Base-by-base conservation (phyloP, 2,797 vertebrate genomes). In the Aphelocoma californica region DNA sequence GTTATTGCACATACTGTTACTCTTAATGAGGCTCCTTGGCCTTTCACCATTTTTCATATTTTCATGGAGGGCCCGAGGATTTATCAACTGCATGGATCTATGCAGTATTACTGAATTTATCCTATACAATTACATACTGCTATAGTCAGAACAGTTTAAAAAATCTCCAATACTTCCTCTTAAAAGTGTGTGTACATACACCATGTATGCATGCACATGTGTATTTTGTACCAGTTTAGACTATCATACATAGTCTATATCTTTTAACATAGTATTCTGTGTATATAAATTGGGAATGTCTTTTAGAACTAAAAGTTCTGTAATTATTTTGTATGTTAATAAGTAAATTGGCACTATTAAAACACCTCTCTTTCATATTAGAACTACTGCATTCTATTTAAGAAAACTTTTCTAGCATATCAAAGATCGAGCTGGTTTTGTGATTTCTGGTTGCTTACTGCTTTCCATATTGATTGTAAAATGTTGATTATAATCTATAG, bases 31-130 rank as follows among this genome's bases (percentile, higher is more conserved):
- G 74, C 84, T 95, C 89, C 87, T 96, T 97, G 96, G 91, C 92
- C 92, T 97, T 91, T 80, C 96, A 88, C 62, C 81, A 21, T 79
- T 79, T 96, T 79, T 94, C 94, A 95, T 97, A 81, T 97, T 97
- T 98, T 96, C 58, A 38, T 85, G 75, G 45, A 81, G 29, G 38
- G 81, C 82, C 64, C 54, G 88, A 93, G 88, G 82, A 80, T 86
- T 93, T 88, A 70, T 92, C 64, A 95, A 6, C 85, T 95, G 91
- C 95, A 94, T 95, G 93, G 90, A 94, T 93, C 48, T 86, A 53
- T 86, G 53, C 73, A 90, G 40, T 56, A 32, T 58, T 79, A 75
- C 24, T 75, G 48, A 84, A 71, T 84, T 90, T 73, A 85, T 84
- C 48, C 56, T 42, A 42, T 36, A 70, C 3, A 79, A 81, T 77